Evolutionary conservation across 2,113 vertebrate species (phyloP).

Genomic region (Bothrops jararaca): DNA sequence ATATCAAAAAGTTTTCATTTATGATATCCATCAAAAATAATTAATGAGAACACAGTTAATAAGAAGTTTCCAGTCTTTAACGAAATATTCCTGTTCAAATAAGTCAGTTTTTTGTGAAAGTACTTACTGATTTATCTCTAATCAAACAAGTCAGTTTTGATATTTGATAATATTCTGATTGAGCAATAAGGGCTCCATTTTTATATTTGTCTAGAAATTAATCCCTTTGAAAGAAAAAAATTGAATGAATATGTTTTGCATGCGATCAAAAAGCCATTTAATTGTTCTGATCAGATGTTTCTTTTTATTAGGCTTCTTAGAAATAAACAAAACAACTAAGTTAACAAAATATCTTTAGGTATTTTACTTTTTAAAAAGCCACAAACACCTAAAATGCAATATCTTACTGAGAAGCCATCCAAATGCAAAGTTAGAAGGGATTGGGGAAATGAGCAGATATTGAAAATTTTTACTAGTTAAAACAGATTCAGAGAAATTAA

Average conservation of each 20-base stretch:
- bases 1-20: conserved; percentile 1
- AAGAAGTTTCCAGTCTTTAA: background rate
- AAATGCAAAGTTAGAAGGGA: background rate
- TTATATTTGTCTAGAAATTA: background rate
- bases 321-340: background rate
- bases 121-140: background rate
- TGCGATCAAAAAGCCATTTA: background rate
- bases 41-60: background rate
- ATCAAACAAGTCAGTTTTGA: background rate
- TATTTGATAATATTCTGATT: background rate
- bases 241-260: background rate
- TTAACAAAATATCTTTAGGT: conserved; percentile 24
- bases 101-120: background rate
- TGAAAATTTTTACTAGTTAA: background rate
- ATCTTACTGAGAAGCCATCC: background rate
- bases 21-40: background rate
- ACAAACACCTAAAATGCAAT: background rate
- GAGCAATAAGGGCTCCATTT: background rate
- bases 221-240: background rate
- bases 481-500: background rate
- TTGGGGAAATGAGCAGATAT: background rate
- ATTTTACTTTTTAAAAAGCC: background rate
- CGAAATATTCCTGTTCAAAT: background rate
- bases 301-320: conserved; percentile 17
- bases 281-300: background rate